A percentile compares a stretch with the other conserved stretches of the same genome.
These are phyloP conservation scores for Abrostola triplasia DNA, from an alignment of 2,888 invertebrate species.

Conservation along the genomic window DNA sequence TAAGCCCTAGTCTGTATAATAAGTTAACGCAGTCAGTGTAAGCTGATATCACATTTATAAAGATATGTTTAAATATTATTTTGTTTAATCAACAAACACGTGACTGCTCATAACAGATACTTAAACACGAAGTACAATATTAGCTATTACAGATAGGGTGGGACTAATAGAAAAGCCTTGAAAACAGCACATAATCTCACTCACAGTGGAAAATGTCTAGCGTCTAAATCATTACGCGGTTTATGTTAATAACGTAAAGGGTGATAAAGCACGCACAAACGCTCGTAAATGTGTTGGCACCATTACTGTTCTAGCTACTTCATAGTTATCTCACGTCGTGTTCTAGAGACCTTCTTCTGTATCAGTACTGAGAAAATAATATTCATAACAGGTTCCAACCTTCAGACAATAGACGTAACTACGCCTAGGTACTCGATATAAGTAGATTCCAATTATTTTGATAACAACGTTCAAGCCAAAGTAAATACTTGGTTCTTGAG, in stretches of 20 bases:
- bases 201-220: slow-evolving; percentile 67
- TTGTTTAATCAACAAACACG: slow-evolving; percentile 43
- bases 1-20: slow-evolving; percentile 8
- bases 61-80: slow-evolving; percentile 24
- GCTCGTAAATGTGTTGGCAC: slow-evolving; percentile 72
- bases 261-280: slow-evolving; percentile 82
- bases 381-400: slow-evolving; percentile 50
- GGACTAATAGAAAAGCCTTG: slow-evolving; percentile 60
- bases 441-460: slow-evolving; percentile 12
- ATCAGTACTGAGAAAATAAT: slow-evolving; percentile 48
- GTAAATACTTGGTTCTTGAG: slow-evolving; percentile 1
- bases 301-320: slow-evolving; percentile 60
- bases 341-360: slow-evolving; percentile 56
- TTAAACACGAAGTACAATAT: slow-evolving; percentile 28
- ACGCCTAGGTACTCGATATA: slow-evolving; percentile 3
- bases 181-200: slow-evolving; percentile 56
- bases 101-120: slow-evolving; percentile 35
- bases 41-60: slow-evolving; percentile 26
- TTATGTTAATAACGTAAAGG: slow-evolving; percentile 72
- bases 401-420: slow-evolving; percentile 39
- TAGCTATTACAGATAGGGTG: slow-evolving; percentile 36
- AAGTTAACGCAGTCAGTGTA: slow-evolving; percentile 28
- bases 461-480: slow-evolving; percentile 8
- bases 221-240: slow-evolving; percentile 69
- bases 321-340: slow-evolving; percentile 67